Base-by-base conservation (phyloP, 2,888 invertebrate species). In the Spilarctia lutea region DNA sequence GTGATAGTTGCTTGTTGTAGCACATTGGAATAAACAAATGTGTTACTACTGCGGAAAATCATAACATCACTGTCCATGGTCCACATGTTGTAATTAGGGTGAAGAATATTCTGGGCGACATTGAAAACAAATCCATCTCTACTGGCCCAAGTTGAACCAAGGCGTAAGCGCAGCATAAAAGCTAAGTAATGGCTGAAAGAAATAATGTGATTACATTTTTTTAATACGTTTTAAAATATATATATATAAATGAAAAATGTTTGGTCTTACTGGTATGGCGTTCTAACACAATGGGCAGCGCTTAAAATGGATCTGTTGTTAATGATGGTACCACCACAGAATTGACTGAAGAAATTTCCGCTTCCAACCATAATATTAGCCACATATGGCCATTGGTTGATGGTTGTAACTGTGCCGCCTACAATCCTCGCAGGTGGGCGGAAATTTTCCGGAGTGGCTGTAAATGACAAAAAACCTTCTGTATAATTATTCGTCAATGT, bases 271-370 rank as follows among this genome's bases (percentile, higher is more conserved):
- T 48, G 18, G 1, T 8, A 0, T 0, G 3, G 1, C 2, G 7
- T 18, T 10, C 1, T 0, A 35, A 81, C 75, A 73, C 92, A 92
- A 68, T 90, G 90, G 70, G 90, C 91, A 70, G 91, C 90, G 3
- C 88, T 81, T 11, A 91, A 82, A 24, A 91, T 56, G 8, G 89
- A 80, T 71, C 88, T 81, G 52, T 81, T 84, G 78, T 88, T 91
- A 18, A 90, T 39, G 35, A 91, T 86, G 30, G 87, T 76, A 18
- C 90, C 91, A 27, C 86, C 87, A 68, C 88, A 87, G 10, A 67
- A 30, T n/a, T 83, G 87, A 42, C 39, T 71, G 42, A 78, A 87
- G n/a, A 67, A 79, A 35, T 10, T 8, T 18, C 42, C 52, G 63
- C 78, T 67, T 35, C 10, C 73, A 71, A 68, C 77, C 4, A 89